These are phyloP conservation scores for Ormyrus rosae DNA, from an alignment of 2,888 invertebrate genomes.

Conservation along the genomic window DNA sequence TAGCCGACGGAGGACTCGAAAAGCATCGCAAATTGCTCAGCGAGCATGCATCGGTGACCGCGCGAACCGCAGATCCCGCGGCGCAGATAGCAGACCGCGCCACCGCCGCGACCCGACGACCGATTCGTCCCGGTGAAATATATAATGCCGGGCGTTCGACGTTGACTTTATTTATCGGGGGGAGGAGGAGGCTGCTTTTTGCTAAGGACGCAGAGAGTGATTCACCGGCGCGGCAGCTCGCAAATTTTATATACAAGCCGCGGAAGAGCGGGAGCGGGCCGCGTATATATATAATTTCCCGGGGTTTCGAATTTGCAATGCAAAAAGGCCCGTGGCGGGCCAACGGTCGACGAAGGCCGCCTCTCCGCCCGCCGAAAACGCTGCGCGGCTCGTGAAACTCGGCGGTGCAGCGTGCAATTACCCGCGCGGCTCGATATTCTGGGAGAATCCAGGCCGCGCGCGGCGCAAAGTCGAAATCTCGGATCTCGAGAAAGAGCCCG, in stretches of 20 bases:
- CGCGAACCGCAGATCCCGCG: conserved; percentile 22
- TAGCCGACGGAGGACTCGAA: conserved; percentile 54
- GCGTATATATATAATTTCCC: too few species aligned
- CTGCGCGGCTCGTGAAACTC: conserved; percentile 1
- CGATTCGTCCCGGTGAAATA: too few species aligned
- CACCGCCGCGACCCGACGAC: not conserved
- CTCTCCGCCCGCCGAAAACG: not conserved
- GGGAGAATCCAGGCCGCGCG: not conserved
- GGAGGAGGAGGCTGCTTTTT: too few species aligned
- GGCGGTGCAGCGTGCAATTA: conserved; percentile 3
- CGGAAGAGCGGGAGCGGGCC: too few species aligned
- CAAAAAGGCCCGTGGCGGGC: not conserved
- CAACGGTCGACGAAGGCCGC: conserved; percentile 8
- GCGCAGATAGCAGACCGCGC: conserved; percentile 23
- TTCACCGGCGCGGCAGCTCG: too few species aligned
- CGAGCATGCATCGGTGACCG: conserved; percentile 23
- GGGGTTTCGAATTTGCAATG: too few species aligned
- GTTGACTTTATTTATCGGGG: too few species aligned
- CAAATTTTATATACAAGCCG: too few species aligned
- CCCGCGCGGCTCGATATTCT: not conserved
- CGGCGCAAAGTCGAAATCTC: not conserved
- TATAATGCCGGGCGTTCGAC: too few species aligned
- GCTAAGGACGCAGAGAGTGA: too few species aligned
- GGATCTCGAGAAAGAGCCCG: not conserved
- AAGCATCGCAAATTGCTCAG: conserved; percentile 60